Evolutionary conservation across 2,888 invertebrate genomes (phyloP).

Genomic region (Orgyia antiqua): DNA sequence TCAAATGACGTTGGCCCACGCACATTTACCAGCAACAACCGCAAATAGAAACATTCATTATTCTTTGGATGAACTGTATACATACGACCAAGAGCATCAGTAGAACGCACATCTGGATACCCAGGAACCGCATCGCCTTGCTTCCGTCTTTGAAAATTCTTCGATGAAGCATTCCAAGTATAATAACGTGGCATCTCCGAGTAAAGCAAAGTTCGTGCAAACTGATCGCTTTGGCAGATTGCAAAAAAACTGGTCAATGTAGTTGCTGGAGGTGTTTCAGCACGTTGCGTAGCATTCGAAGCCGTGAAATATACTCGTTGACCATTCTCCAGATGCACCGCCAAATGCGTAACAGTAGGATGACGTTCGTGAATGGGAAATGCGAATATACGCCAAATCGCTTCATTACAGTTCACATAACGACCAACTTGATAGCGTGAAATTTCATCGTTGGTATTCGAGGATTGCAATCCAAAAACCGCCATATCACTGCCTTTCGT

Average conservation of each 20-base stretch:
- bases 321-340: constrained; percentile 16
- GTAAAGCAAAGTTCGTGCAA: constrained; percentile 26
- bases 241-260: constrained; percentile 25
- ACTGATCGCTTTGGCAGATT: constrained; percentile 22
- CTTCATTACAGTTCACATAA: constrained; percentile 25
- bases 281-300: constrained; percentile 15
- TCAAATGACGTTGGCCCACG: too few relatives aligned
- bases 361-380: constrained; percentile 20
- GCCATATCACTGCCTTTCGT: constrained; percentile 23
- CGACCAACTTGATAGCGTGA: constrained; percentile 22
- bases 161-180: too few relatives aligned
- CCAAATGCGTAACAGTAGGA: constrained; percentile 15
- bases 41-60: too few relatives aligned
- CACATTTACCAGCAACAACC: too few relatives aligned
- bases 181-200: constrained; percentile 24
- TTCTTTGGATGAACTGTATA: too few relatives aligned
- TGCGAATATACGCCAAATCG: constrained; percentile 22
- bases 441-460: constrained; percentile 21
- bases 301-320: constrained; percentile 13
- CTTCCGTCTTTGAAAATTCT: too few relatives aligned
- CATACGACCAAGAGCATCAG: too few relatives aligned
- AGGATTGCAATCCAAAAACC: constrained; percentile 8
- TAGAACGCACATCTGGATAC: too few relatives aligned
- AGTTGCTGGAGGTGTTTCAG: constrained; percentile 18
- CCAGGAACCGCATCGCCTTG: too few relatives aligned